Evolutionary conservation across 2,113 vertebrate species (phyloP).

Genomic region (Megaceryle maxima): DNA sequence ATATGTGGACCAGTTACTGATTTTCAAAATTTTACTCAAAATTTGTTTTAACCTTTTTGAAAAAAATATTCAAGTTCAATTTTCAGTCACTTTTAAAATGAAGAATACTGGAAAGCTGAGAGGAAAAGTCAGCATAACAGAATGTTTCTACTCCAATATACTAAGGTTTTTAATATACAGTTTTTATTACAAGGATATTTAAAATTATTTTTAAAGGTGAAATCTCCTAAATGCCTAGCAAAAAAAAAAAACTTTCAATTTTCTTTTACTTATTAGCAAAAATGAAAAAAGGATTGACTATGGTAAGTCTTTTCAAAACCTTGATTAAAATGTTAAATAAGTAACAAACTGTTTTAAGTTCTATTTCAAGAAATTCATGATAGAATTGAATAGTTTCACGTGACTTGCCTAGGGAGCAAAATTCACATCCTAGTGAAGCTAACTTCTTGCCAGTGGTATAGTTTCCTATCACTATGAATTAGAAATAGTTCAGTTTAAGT

Average conservation of each 20-base stretch:
- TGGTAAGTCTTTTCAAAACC: neutral
- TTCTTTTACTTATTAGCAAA: neutral
- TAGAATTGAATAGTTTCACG: neutral
- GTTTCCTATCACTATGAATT: neutral
- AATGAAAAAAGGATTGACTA: fast-evolving
- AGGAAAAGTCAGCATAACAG: neutral
- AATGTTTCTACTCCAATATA: neutral
- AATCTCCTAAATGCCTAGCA: neutral
- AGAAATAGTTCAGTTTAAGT: neutral
- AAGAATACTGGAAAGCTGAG: neutral
- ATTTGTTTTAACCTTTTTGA: neutral
- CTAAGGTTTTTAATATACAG: neutral
- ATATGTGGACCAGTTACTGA: neutral
- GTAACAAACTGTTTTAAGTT: neutral
- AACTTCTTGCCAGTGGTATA: neutral
- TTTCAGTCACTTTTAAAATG: neutral
- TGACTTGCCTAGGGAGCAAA: neutral
- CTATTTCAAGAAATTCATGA: neutral
- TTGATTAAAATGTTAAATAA: neutral
- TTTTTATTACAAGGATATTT: neutral
- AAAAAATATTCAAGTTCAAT: neutral
- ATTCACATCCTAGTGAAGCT: neutral
- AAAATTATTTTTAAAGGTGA: neutral
- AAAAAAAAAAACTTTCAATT: neutral
- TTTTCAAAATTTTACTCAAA: neutral